Percentiles rank a stretch among this genome's conserved stretches.
Conservation (phyloP, 2,888 invertebrate species). For the Pyrrhosoma nymphula region DNA sequence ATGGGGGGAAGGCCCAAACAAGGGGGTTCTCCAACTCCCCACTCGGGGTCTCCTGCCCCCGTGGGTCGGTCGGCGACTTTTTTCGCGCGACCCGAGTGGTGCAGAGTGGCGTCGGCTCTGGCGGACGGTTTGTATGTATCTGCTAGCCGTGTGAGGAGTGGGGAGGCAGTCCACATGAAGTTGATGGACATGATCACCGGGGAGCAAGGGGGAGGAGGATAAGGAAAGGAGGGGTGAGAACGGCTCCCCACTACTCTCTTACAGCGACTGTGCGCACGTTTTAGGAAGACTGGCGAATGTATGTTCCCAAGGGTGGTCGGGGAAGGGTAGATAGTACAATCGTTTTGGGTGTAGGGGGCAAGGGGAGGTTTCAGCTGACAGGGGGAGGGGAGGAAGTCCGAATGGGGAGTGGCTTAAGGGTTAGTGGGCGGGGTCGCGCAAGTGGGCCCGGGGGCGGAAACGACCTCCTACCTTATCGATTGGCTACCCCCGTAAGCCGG, state of each 20-base stretch:
- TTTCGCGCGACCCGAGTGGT: not conserved
- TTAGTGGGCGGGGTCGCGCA: conserved; percentile 48
- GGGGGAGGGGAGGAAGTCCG: not conserved
- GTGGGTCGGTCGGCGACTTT: conserved; percentile 14
- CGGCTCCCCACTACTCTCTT: not conserved
- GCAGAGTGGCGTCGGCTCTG: not conserved
- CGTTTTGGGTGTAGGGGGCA: not conserved
- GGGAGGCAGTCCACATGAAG: not conserved
- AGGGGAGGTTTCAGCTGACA: not conserved
- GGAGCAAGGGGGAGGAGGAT: not conserved
- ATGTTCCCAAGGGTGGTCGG: no score
- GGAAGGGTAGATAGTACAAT: not conserved
- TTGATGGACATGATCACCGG: not conserved
- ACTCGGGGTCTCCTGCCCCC: not conserved
- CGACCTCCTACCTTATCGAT: conserved; percentile 43
- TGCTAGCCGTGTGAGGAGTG: not conserved
- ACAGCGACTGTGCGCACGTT: conserved; percentile 27
- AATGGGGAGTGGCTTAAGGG: conserved; percentile 37
- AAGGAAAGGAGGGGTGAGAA: not conserved
- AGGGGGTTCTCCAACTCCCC: not conserved
- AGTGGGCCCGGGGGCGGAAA: conserved; percentile 54
- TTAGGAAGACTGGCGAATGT: not conserved
- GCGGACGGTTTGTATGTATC: not conserved
- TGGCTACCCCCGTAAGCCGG: conserved; percentile 39
- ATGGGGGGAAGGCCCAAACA: not conserved